Percentiles rank a stretch among this genome's conserved stretches.
Evolutionary conservation across 1,140 invertebrate species (phyloP).

Genomic region (Branchinecta lindahli): DNA sequence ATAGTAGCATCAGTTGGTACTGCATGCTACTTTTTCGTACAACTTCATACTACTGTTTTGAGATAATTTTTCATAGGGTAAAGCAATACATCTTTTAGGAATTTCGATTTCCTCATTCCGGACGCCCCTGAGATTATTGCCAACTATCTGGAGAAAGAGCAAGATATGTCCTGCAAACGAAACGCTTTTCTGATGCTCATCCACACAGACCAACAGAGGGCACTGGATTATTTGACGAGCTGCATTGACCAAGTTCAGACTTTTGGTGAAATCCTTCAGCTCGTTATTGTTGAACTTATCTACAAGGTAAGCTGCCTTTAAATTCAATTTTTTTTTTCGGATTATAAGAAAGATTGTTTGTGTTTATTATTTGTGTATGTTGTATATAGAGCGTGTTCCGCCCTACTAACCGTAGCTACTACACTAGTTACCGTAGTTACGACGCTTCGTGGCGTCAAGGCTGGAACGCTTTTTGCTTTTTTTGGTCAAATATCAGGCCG

Average conservation of each 20-base stretch:
- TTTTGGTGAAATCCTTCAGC: conserved; percentile 94
- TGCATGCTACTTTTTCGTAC: too few species aligned
- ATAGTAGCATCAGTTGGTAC: too few species aligned
- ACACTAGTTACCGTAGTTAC: too few species aligned
- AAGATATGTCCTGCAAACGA: conserved; percentile 96
- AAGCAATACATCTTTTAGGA: too few species aligned
- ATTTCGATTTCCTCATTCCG: conserved; percentile 58
- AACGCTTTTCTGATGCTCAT: conserved; percentile 99
- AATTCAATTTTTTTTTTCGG: background rate
- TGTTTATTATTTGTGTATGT: conserved; percentile 7
- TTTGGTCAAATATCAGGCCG: too few species aligned
- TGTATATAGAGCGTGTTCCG: too few species aligned
- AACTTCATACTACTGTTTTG: too few species aligned
- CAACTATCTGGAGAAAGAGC: conserved; percentile 85
- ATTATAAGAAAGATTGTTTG: background rate
- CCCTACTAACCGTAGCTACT: too few species aligned
- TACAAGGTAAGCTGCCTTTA: conserved; percentile 60
- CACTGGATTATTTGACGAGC: conserved; percentile 77
- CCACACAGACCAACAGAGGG: conserved; percentile 87
- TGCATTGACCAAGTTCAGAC: conserved; percentile 86
- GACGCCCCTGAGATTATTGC: conserved; percentile 95
- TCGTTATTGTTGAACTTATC: conserved; percentile 97
- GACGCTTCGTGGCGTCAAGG: too few species aligned
- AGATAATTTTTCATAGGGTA: too few species aligned
- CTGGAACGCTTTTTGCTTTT: too few species aligned